phyloP scores from a whole-genome alignment of 2,797 vertebrate genomes.

The Chaetophractus vellerosus region DNA sequence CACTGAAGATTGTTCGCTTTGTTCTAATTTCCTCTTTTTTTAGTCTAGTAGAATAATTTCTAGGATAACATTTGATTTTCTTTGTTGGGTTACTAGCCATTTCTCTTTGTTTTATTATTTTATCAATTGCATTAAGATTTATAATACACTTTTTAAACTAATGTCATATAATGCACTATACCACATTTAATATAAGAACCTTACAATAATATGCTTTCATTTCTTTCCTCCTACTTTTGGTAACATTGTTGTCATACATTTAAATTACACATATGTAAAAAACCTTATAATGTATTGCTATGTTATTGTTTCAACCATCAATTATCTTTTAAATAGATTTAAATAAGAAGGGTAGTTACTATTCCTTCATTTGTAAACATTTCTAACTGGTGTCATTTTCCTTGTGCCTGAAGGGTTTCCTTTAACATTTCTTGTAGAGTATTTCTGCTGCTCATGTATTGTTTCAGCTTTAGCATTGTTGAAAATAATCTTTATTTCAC shows the following conservation, averaged over 20 bases:
- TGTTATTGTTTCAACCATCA: background rate
- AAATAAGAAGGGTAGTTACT: background rate
- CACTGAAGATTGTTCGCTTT: background rate
- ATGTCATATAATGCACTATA: background rate
- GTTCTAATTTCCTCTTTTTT: background rate
- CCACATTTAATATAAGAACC: background rate
- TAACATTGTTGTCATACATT: background rate
- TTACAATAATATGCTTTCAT: background rate
- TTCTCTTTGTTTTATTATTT: background rate
- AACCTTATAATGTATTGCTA: background rate
- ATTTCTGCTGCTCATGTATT: background rate
- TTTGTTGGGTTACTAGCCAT: background rate
- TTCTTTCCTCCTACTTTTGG: background rate
- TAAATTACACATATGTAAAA: background rate
- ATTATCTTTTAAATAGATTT: slow-evolving; percentile 1
- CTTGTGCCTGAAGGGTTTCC: background rate
- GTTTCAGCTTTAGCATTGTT: background rate
- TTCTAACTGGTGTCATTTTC: background rate
- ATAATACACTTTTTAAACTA: background rate
- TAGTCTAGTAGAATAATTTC: background rate
- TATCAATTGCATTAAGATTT: background rate
- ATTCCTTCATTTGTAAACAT: background rate
- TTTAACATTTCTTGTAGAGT: background rate
- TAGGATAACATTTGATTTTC: background rate
- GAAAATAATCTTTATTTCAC: background rate